Base-by-base conservation (phyloP, 2,113 vertebrate species). In the Sceloporus tristichus region DNA sequence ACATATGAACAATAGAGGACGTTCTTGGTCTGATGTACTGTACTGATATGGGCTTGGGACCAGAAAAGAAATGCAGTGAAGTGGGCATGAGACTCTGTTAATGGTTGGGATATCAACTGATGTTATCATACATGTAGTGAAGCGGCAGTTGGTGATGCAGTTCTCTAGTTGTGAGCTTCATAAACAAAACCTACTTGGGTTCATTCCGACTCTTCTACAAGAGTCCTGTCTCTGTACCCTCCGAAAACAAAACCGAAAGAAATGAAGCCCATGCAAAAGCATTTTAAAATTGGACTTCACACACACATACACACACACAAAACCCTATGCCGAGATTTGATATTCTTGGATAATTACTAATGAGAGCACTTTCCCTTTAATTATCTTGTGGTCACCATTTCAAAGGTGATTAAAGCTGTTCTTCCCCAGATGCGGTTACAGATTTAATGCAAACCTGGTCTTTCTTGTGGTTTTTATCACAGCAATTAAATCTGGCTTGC, bases 391-490 rank as follows among this genome's bases (percentile, higher is more conserved):
- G 98, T 98, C 98, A 97, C 97, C 97, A 96, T 98, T 98, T 98
- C 97, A 98, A 97, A 97, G 96, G 96, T 97, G 98, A 98, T 98
- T 97, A 97, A 98, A 98, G 96, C 96, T 96, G 96, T 98, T 98
- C 97, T 98, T 94, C 93, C 91, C 93, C 96, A 97, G 97, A 98
- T 98, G 98, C 97, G 98, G 97, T 98, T 97, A 95, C 97, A 96
- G 97, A 97, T 98, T 98, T 98, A 98, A 97, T 96, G 97, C 97
- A 96, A 98, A 98, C 98, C 98, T 99, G 97, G 97, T 96, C 98
- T 98, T 98, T 99, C 97, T 98, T 98, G 98, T 98, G 98, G 98
- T 98, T 98, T 95, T 98, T 97, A 97, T 97, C 97, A 91, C 95
- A 97, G 98, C 98, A 98, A 99, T 99, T 98, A 98, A 98, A 98